Percentiles rank a stretch among this genome's conserved stretches.
phyloP scores from a whole-genome alignment of 2,113 vertebrate species.

The Oncorhynchus tshawytscha region DNA sequence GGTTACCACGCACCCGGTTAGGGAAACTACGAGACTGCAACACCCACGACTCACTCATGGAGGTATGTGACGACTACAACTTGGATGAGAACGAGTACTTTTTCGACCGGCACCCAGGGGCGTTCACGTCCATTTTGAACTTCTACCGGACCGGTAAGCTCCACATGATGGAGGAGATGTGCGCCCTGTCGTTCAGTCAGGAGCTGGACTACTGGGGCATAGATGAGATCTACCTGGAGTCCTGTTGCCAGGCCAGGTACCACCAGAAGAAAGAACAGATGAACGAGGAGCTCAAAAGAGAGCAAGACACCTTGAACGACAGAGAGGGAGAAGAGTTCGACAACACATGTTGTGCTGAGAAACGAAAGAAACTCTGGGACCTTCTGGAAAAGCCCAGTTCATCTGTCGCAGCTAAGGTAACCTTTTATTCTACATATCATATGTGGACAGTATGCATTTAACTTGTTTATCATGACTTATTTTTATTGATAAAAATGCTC shows the following conservation, averaged over 20 bases:
- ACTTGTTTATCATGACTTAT: background rate
- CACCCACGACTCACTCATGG: conserved; percentile 91
- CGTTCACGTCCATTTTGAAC: conserved; percentile 98
- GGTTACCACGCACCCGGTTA: conserved; percentile 91
- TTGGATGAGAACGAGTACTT: conserved; percentile 98
- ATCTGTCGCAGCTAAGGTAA: conserved; percentile 97
- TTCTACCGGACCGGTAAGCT: conserved; percentile 97
- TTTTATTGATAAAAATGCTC: too few relatives aligned
- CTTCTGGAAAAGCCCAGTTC: conserved; percentile 97
- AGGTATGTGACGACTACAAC: conserved; percentile 96
- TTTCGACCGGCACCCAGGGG: conserved; percentile 95
- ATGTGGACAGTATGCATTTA: background rate
- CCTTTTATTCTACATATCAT: background rate
- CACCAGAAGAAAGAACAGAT: conserved; percentile 99
- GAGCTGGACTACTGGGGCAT: conserved; percentile 99
- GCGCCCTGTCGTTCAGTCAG: conserved; percentile 96
- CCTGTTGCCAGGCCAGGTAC: conserved; percentile 97
- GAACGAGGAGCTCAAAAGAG: conserved; percentile 97
- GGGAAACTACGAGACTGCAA: conserved; percentile 94
- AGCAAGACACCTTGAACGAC: conserved; percentile 92
- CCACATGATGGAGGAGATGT: conserved; percentile 99
- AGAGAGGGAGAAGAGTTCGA: conserved; percentile 96
- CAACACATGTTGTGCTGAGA: conserved; percentile 95
- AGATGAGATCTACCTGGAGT: conserved; percentile 98
- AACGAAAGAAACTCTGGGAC: conserved; percentile 98